Evolutionary conservation across 2,797 vertebrate species (phyloP), one percentile per base, ranked within the genome.

Genomic region (Aphelocoma californica): DNA sequence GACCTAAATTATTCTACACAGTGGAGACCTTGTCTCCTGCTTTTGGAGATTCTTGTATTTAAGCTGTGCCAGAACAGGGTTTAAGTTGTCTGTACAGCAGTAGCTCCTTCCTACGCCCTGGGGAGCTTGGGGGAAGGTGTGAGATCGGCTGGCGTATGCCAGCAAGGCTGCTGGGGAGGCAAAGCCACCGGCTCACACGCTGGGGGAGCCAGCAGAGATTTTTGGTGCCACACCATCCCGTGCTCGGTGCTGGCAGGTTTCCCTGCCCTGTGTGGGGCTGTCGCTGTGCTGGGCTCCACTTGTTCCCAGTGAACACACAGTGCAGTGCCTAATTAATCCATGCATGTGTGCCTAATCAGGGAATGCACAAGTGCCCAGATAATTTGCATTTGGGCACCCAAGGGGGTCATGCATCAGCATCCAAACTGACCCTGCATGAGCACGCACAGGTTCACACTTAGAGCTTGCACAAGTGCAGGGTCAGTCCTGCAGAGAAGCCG

Each of bases 111-210:
- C 92, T 86, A 72, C 51, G 20, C 54, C 42, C 65, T 6, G 9
- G n/a, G 66, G 81, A 82, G 80, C 65, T 80, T 2, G 58, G 93
- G 81, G 93, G 95, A 94, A 96, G 95, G 95, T 94, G 93, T 95
- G 93, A 96, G 89, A 91, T 93, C 0, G 7, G 69, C 77, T 92
- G 13, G 12, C 2, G 2, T 42, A 73, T 67, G 77, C 81, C 90
- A 86, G 81, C 44, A 14, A 58, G 90, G 94, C 89, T 95, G 65
- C 73, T 40, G 50, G 77, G 77, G 83, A 81, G 81, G 56, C 57
- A 74, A 21, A 92, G 58, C 57, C 61, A 70, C 61, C 61, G 21
- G 81, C 61, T 90, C 57, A 2, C 24, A 20, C 16, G 48, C 65
- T 2, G 24, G 57, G 44, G 44, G 65, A 80, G 38, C 60, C 92